phyloP scores from a whole-genome alignment of 2,888 invertebrate genomes.

The Oscheius onirici region DNA sequence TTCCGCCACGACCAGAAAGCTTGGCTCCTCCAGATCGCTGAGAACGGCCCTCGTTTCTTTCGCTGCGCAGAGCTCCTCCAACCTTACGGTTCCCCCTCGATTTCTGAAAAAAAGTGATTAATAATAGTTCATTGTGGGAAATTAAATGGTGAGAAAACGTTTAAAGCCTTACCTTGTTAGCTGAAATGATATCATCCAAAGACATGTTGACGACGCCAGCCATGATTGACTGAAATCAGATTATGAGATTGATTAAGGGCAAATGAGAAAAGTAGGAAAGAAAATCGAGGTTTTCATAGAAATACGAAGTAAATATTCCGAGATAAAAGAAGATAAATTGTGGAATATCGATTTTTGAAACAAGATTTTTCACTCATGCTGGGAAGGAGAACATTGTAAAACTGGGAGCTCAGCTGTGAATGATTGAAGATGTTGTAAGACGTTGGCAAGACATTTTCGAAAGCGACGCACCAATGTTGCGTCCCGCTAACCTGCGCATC shows the following conservation, averaged over 20 bases:
- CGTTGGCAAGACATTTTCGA: not conserved
- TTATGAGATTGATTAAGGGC: not conserved
- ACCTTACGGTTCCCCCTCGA: not conserved
- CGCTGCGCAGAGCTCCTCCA: slow-evolving; percentile 20
- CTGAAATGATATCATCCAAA: slow-evolving; percentile 32
- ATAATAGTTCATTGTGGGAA: not conserved
- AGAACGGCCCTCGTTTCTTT: slow-evolving; percentile 8
- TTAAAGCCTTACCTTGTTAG: slow-evolving; percentile 17
- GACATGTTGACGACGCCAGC: slow-evolving; percentile 26
- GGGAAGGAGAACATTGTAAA: no score
- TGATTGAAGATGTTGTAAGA: no score
- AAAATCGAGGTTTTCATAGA: not conserved
- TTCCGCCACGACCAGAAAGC: not conserved
- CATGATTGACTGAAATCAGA: not conserved
- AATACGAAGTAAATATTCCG: not conserved
- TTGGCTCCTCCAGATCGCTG: not conserved
- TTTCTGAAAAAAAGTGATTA: slow-evolving; percentile 7
- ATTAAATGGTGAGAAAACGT: slow-evolving; percentile 1
- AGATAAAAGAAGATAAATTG: not conserved
- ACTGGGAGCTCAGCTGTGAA: no score
- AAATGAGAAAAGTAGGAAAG: not conserved
- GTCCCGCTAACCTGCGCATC: slow-evolving; percentile 18
- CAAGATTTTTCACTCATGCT: not conserved
- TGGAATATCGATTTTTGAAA: no score
- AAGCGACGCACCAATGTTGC: slow-evolving; percentile 14